phyloP scores from a whole-genome alignment of 2,888 invertebrate genomes.

The Seira ritae region DNA sequence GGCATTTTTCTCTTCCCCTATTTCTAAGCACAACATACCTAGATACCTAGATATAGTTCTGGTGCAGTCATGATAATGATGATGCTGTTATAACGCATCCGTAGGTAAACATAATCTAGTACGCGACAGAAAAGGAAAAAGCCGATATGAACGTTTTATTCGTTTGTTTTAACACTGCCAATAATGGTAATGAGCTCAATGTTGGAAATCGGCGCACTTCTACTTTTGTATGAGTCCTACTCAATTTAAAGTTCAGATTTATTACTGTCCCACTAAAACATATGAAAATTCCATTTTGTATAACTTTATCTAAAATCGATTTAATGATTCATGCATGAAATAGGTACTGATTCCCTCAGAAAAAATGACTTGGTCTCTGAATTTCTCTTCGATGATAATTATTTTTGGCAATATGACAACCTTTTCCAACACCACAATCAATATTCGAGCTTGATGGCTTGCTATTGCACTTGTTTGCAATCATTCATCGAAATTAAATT shows the following conservation, averaged over 20 bases:
- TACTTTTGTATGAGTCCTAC: background rate
- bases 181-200: conserved; percentile 20
- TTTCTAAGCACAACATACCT: no score
- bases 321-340: background rate
- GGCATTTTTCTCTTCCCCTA: background rate
- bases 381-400: background rate
- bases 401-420: conserved; percentile 3
- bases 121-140: background rate
- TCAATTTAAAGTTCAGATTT: conserved; percentile 1
- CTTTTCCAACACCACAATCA: background rate
- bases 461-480: conserved; percentile 1
- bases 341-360: background rate
- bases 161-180: background rate
- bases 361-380: no score
- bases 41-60: no score
- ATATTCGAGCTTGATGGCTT: background rate
- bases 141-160: background rate
- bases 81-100: background rate
- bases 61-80: background rate
- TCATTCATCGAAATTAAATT: background rate
- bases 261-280: background rate
- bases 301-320: background rate
- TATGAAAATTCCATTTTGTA: background rate
- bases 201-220: background rate
- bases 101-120: background rate